Conservation (phyloP, 2,888 invertebrate species). For the Allolobophora icterica region DNA sequence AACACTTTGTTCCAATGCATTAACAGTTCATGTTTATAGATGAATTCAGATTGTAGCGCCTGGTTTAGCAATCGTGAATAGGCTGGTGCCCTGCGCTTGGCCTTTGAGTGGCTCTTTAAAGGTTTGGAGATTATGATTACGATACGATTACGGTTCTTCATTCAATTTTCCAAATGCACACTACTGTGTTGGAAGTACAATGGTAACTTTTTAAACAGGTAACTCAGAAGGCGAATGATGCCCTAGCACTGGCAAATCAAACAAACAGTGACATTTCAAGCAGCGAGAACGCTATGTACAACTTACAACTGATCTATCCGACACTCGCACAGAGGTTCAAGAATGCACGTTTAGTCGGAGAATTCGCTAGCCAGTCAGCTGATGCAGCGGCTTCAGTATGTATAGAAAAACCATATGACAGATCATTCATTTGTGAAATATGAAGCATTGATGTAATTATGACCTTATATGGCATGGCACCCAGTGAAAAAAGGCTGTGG, state of each 20-base stretch:
- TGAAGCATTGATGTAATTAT: not conserved
- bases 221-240: not conserved
- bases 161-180: not conserved
- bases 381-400: not conserved
- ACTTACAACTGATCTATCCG: not conserved
- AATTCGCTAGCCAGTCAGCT: not conserved
- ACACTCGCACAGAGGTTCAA: not conserved
- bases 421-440: not conserved
- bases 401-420: not conserved
- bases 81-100: too few relatives aligned
- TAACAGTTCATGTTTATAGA: not conserved
- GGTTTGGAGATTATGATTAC: too few relatives aligned
- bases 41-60: not conserved
- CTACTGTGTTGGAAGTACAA: not conserved
- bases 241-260: not conserved
- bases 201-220: not conserved
- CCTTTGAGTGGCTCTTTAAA: too few relatives aligned
- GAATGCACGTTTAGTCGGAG: not conserved
- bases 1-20: too few relatives aligned
- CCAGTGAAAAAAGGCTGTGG: too few relatives aligned
- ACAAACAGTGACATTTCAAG: not conserved
- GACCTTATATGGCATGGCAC: too few relatives aligned
- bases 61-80: too few relatives aligned
- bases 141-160: too few relatives aligned
- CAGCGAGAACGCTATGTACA: not conserved